Conservation (phyloP, 1,140 invertebrate genomes). For the Drosophila kurseongensis region DNA sequence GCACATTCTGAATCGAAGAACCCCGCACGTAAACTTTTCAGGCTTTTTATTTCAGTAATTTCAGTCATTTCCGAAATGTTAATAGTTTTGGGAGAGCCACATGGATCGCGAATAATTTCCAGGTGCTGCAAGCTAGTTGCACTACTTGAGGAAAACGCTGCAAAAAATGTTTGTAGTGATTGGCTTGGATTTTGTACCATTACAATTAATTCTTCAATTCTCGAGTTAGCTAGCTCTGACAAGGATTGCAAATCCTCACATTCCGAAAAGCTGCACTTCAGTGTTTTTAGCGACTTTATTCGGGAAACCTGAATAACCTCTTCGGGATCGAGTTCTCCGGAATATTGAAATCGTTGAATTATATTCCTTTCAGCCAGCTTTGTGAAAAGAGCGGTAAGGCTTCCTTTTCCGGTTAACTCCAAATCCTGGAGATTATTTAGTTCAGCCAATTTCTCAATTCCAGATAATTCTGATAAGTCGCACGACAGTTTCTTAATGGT, state of each 20-base stretch:
- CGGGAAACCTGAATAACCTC: background rate
- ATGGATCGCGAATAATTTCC: background rate
- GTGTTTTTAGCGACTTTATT: conserved; percentile 4
- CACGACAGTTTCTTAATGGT: background rate
- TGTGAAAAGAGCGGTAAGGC: background rate
- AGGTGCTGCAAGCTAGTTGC: background rate
- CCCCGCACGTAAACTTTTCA: background rate
- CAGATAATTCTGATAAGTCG: background rate
- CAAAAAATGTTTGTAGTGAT: background rate
- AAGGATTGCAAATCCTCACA: background rate
- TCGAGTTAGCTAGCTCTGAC: background rate
- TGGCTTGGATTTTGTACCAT: too few species aligned
- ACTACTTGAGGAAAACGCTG: background rate
- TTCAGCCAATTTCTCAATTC: background rate
- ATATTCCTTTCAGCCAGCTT: background rate
- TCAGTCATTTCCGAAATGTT: background rate
- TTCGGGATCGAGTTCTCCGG: too few species aligned
- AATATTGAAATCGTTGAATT: background rate
- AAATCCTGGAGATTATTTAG: background rate
- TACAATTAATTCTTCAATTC: conserved; percentile 5
- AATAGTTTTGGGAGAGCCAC: too few species aligned
- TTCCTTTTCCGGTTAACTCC: background rate
- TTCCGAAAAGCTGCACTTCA: background rate
- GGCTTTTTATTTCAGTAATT: background rate
- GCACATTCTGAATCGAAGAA: background rate